A percentile compares a stretch with the other conserved stretches of the same genome.
Conservation (phyloP, 2,888 invertebrate genomes). For the Mythimna loreyi region DNA sequence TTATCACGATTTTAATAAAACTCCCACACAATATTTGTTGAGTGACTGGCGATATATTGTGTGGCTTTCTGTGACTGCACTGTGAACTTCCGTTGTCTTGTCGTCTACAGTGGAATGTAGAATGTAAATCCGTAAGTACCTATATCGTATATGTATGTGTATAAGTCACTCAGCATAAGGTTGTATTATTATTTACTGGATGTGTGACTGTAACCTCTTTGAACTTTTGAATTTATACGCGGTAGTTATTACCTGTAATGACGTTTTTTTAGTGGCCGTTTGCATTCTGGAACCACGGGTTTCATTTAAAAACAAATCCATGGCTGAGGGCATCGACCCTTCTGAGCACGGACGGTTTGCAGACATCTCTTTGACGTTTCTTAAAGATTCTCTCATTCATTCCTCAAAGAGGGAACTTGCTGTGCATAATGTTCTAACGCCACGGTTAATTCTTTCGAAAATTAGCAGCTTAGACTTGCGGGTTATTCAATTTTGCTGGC, state of each 20-base stretch:
- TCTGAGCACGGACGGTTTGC: too few species aligned
- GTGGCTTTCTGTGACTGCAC: neutral
- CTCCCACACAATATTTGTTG: slow-evolving; percentile 7
- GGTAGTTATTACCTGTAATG: neutral
- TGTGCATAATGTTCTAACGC: too few species aligned
- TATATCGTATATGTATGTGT: neutral
- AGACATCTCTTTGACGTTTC: too few species aligned
- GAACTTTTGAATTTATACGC: neutral
- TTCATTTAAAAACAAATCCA: too few species aligned
- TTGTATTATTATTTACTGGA: neutral
- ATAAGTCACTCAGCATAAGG: neutral
- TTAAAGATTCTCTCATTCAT: too few species aligned
- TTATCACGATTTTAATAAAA: slow-evolving; percentile 22
- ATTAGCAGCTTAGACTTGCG: too few species aligned
- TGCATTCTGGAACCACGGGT: too few species aligned
- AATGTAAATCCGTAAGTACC: neutral
- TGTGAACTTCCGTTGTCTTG: neutral
- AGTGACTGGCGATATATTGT: neutral
- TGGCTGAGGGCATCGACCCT: too few species aligned
- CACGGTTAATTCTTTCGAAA: too few species aligned
- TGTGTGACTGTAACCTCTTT: neutral
- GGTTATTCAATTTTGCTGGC: too few species aligned
- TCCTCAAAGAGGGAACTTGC: too few species aligned
- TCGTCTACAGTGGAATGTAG: neutral
- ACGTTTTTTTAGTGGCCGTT: too few species aligned